Conservation (phyloP, 2,797 vertebrate genomes). For the Agapornis canus region DNA sequence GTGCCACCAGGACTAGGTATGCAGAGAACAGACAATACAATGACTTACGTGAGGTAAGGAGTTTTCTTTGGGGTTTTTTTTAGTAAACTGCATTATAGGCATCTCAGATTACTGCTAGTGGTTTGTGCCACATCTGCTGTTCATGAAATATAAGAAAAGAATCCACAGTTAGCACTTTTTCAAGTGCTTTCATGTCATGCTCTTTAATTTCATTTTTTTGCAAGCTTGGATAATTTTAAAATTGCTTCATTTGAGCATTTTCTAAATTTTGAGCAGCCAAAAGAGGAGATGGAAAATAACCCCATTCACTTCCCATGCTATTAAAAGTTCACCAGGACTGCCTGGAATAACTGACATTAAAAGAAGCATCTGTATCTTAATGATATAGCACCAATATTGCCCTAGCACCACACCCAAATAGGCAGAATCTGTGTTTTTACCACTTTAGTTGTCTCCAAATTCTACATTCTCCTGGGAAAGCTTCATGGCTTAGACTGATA, state of each 20-base stretch:
- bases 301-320: neutral
- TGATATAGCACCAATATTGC: neutral
- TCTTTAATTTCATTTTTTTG: slow-evolving; percentile 34
- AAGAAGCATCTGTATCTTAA: neutral
- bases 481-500: neutral
- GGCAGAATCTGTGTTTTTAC: neutral
- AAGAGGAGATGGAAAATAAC: neutral
- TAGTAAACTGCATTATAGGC: neutral
- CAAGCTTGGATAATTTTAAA: neutral
- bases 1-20: neutral
- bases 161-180: neutral
- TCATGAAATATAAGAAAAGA: neutral
- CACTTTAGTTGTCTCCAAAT: neutral
- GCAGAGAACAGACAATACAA: neutral
- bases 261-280: neutral
- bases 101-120: neutral
- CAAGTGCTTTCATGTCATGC: neutral
- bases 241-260: neutral
- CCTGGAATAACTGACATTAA: neutral
- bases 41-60: neutral
- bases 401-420: neutral
- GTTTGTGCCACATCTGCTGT: neutral
- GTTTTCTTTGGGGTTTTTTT: neutral
- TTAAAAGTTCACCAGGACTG: neutral
- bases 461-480: neutral